Conservation (phyloP, 2,113 vertebrate genomes). For the Lagopus leucura region DNA sequence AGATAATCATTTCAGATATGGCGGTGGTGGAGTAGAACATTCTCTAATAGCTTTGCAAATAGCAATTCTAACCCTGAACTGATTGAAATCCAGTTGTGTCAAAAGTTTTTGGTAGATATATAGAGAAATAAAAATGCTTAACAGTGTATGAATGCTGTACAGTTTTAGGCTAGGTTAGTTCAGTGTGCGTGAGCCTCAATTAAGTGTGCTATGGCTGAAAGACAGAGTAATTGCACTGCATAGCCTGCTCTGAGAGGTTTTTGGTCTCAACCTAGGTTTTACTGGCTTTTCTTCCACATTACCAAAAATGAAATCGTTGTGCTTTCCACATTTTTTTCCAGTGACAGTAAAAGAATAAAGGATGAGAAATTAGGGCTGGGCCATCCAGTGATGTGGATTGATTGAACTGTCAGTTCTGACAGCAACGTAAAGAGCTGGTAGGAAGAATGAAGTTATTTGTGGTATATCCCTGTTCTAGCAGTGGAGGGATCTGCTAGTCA, state of each 20-base stretch:
- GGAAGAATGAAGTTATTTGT: background rate
- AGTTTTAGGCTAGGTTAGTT: background rate
- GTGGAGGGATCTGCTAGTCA: background rate
- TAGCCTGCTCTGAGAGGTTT: background rate
- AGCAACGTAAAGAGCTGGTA: background rate
- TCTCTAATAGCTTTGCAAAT: background rate
- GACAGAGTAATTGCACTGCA: background rate
- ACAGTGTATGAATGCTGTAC: background rate
- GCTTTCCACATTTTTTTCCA: background rate
- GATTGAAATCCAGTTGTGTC: background rate
- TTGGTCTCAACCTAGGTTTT: background rate
- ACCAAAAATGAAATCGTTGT: background rate
- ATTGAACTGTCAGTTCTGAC: background rate
- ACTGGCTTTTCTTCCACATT: background rate
- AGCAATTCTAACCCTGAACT: background rate
- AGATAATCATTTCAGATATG: background rate
- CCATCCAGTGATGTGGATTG: background rate
- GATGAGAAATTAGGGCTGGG: background rate
- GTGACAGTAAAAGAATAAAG: background rate
- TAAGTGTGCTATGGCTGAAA: background rate
- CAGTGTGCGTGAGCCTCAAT: background rate
- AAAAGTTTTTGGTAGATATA: background rate
- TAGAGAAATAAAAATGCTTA: background rate
- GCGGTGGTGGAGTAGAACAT: background rate
- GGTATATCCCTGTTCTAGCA: background rate